A percentile compares a stretch with the other conserved stretches of the same genome.
Conservation (phyloP, 1,140 invertebrate genomes). For the Temnothorax longispinosus region DNA sequence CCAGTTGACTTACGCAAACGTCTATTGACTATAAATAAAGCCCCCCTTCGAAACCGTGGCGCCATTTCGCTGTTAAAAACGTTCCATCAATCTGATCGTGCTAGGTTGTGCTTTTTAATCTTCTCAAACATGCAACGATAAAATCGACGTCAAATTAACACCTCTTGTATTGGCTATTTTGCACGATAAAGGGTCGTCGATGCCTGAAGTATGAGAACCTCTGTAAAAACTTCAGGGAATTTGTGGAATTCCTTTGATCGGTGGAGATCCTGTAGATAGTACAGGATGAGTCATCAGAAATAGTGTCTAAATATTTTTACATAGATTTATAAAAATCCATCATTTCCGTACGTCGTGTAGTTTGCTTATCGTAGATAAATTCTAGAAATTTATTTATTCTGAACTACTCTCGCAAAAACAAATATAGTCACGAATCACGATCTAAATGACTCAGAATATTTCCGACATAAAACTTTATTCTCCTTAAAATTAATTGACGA, state of each 20-base stretch:
- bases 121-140: background rate
- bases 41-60: background rate
- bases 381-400: background rate
- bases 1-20: constrained; percentile 66
- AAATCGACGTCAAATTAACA: background rate
- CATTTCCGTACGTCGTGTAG: background rate
- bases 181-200: background rate
- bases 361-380: background rate
- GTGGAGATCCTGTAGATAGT: background rate
- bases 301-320: background rate
- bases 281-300: background rate
- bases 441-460: background rate
- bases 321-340: background rate
- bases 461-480: background rate
- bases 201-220: background rate
- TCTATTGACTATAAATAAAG: constrained; percentile 65
- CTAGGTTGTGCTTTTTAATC: background rate
- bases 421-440: background rate
- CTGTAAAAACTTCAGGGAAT: background rate
- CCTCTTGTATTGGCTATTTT: background rate
- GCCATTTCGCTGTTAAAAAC: background rate
- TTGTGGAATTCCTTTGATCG: background rate
- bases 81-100: background rate
- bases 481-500: background rate
- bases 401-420: background rate